A percentile compares a stretch with the other conserved stretches of the same genome.
Conservation (phyloP, 2,797 vertebrate genomes). For the Falco berigora region DNA sequence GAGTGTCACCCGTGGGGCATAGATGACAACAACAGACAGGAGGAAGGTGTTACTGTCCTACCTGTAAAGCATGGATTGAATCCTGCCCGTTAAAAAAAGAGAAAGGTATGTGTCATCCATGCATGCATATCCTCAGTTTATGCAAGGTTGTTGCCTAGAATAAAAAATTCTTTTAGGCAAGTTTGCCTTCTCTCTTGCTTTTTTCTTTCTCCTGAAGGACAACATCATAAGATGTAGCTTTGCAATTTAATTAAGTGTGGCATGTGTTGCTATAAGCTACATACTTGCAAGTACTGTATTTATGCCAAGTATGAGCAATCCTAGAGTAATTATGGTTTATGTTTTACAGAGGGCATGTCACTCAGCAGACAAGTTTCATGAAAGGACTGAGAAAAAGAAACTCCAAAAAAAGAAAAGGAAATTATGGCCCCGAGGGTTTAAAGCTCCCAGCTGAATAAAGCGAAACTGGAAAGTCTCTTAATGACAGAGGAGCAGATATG, state of each 20-base stretch:
- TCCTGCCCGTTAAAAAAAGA: neutral
- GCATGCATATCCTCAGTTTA: neutral
- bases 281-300: conserved; percentile 46
- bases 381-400: conserved; percentile 50
- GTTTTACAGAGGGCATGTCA: conserved; percentile 57
- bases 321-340: conserved; percentile 44
- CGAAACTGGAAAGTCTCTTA: conserved; percentile 31
- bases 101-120: neutral
- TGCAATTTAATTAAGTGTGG: conserved; percentile 49
- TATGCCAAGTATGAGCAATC: conserved; percentile 61
- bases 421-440: conserved; percentile 55
- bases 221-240: conserved; percentile 9
- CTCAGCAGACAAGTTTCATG: conserved; percentile 44
- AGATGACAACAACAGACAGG: neutral
- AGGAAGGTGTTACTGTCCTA: neutral
- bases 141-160: neutral
- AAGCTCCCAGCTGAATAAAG: conserved; percentile 43
- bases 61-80: neutral
- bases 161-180: conserved; percentile 19
- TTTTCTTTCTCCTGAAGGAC: conserved; percentile 52
- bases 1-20: neutral
- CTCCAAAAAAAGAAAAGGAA: conserved; percentile 34
- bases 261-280: conserved; percentile 54
- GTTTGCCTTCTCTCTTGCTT: neutral
- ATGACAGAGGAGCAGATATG: conserved; percentile 44